Evolutionary conservation across 2,113 vertebrate species (phyloP).

Genomic region (Heterochromis multidens): DNA sequence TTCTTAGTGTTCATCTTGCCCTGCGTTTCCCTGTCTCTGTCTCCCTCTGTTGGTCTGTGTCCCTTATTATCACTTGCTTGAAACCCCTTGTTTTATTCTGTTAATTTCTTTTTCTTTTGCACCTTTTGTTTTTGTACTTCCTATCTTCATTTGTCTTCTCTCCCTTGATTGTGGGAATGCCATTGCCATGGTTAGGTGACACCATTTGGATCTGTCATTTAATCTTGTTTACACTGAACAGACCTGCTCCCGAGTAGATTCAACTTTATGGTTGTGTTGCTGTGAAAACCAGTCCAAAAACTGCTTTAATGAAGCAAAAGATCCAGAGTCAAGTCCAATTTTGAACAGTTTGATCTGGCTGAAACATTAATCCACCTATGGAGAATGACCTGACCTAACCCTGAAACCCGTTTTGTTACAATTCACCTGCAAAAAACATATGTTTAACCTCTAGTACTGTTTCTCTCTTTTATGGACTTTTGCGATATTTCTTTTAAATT

Average conservation of each 20-base stretch:
- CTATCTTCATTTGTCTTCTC: too few species aligned
- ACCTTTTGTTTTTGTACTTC: too few species aligned
- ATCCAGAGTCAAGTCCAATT: not conserved
- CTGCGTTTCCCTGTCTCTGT: not conserved
- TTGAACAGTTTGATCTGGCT: not conserved
- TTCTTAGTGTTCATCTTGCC: too few species aligned
- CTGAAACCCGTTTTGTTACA: not conserved
- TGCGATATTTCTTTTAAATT: not conserved
- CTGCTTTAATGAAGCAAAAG: not conserved
- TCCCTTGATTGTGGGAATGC: not conserved
- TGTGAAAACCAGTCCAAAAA: not conserved
- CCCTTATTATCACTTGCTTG: not conserved
- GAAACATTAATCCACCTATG: not conserved
- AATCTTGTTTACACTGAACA: not conserved
- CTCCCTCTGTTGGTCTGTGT: not conserved
- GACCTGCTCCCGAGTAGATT: not conserved
- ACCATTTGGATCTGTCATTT: not conserved
- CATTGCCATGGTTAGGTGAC: not conserved
- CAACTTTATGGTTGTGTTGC: not conserved
- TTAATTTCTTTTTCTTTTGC: not conserved
- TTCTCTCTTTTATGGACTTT: not conserved
- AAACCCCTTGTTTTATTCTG: not conserved
- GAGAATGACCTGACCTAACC: not conserved
- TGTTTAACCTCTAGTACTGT: not conserved
- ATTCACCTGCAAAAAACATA: not conserved